Evolutionary conservation across 2,113 vertebrate genomes (phyloP).

Genomic region (Andinoacara biseriatus): DNA sequence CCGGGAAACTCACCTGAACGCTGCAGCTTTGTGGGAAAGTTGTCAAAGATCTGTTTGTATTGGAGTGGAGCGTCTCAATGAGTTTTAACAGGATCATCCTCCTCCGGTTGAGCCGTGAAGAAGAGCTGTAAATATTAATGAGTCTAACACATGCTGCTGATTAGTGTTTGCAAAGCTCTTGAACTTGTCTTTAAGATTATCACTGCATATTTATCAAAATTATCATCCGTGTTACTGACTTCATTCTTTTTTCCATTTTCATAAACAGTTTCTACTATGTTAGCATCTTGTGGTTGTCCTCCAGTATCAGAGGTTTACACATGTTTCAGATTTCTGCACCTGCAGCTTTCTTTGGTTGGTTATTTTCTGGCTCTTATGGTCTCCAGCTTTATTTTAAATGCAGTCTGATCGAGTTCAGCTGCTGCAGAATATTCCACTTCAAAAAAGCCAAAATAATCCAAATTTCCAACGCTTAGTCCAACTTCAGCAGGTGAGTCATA

Average conservation of each 20-base stretch:
- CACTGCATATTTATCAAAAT: neutral
- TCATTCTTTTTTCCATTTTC: rapidly evolving
- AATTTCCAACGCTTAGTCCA: too few species aligned
- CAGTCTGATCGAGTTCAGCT: too few species aligned
- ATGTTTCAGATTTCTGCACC: too few species aligned
- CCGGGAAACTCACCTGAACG: neutral
- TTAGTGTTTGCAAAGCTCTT: neutral
- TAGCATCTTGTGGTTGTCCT: neutral
- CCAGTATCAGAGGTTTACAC: neutral
- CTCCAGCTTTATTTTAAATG: too few species aligned
- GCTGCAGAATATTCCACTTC: too few species aligned
- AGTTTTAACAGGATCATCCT: neutral
- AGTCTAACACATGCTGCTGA: neutral
- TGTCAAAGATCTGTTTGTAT: neutral
- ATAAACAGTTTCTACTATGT: neutral
- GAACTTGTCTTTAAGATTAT: neutral
- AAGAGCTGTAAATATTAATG: conserved; percentile 8
- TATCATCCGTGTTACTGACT: neutral
- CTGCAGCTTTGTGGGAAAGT: neutral
- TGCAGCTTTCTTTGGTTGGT: too few species aligned
- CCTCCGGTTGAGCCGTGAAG: neutral
- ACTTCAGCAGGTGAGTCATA: too few species aligned
- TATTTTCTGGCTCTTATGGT: too few species aligned
- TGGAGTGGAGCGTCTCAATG: too few species aligned
- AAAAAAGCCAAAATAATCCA: too few species aligned